A percentile compares a stretch with the other conserved stretches of the same genome.
phyloP scores from a whole-genome alignment of 2,113 vertebrate species.

The Ploceus nigricollis region DNA sequence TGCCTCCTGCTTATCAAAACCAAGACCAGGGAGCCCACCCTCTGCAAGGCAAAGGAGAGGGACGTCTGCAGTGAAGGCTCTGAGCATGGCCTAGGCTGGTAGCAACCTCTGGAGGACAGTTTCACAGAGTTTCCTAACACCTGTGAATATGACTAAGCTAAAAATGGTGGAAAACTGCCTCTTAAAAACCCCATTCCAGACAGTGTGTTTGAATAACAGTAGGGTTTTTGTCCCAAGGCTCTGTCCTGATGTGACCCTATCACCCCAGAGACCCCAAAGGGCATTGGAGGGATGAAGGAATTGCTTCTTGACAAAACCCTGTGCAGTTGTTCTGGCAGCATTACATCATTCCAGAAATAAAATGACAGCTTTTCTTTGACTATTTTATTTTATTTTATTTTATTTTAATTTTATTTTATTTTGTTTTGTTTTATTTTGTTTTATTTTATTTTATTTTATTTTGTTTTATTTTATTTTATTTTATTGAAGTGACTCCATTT shows the following conservation, averaged over 20 bases:
- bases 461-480: not conserved
- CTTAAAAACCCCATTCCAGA: not conserved
- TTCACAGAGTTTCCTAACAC: not conserved
- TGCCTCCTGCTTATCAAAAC: not conserved
- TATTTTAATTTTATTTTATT: not conserved
- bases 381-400: not conserved
- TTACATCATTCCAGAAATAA: not conserved
- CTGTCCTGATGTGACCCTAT: not conserved
- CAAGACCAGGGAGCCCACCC: not conserved
- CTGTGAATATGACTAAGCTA: not conserved
- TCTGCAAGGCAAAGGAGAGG: not conserved
- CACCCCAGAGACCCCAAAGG: not conserved
- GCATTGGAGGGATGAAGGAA: not conserved
- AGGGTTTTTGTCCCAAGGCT: not conserved
- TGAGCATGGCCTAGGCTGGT: not conserved
- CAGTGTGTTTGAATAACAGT: not conserved
- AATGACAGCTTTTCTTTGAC: not conserved
- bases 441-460: not conserved
- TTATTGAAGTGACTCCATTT: not conserved
- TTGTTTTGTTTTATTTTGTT: not conserved
- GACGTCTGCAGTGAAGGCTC: not conserved
- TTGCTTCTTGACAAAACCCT: not conserved
- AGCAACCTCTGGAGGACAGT: not conserved
- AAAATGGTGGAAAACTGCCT: not conserved
- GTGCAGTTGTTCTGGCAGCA: rapidly evolving